Base-by-base conservation (phyloP, 2,888 invertebrate species). In the Cylloceria caligata region DNA sequence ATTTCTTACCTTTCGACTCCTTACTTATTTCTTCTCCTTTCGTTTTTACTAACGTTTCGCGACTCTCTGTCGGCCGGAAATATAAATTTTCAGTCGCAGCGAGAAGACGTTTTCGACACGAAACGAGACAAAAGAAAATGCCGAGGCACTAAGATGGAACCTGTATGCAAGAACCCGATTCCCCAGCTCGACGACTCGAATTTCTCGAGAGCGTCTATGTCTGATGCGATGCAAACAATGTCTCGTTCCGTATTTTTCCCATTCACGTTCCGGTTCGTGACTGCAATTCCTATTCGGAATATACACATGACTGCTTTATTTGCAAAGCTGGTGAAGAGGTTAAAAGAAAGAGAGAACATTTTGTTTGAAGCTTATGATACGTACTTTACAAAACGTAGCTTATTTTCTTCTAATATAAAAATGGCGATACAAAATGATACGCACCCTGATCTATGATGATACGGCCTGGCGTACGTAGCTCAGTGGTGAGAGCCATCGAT, bases 81-180 rank as follows among this genome's bases (percentile, higher is more conserved):
- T 78, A 67, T 52, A 73, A 67, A 78, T 78, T 71, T 78, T 62
- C 64, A 81, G 75, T 67, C 24, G 60, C 34, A 16, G 45, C 16
- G 27, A 57, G 5, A n/a, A 57, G 11, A 45, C 79, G 39, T 52
- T 64, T 69, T 39, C 45, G 34, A 34, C 13, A 13, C 0, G 30
- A 79, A 73, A 42, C 36, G 65, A 42, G 49, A 65, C 34, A 39
- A 45, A 21, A 39, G 42, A 47, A 78, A 73, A 64, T 13, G 19
- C 42, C 42, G 42, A 3, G 42, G 42, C 39, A 9, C 4, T 5
- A 21, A 3, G 27, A 11, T 27, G 42, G 11, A 5, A 4, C 1
- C 24, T 64, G 65, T 27, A 39, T 21, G 39, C 65, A 27, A 45
- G 24, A 6, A 65, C 27, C 7, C 65, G 42, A 42, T 65, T 36